Evolutionary conservation across 2,888 invertebrate genomes (phyloP).

Genomic region (Hedya salicella): DNA sequence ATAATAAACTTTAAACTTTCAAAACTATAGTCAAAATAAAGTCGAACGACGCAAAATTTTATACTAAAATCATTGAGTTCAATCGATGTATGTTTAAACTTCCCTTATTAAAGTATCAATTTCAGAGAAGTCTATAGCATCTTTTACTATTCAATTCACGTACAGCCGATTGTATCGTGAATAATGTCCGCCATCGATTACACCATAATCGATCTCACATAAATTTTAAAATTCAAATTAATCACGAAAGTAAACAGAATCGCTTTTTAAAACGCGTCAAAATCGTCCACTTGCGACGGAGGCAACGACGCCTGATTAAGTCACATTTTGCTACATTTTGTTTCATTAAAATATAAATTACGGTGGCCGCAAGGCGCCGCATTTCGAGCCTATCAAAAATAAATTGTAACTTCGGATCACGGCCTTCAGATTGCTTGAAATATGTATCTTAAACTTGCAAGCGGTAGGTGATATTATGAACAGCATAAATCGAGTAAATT

Average conservation of each 20-base stretch:
- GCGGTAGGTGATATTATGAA: neutral
- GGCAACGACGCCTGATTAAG: constrained; percentile 60
- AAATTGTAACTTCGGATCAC: neutral
- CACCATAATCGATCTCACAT: constrained; percentile 48
- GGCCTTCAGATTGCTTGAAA: neutral
- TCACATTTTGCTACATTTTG: constrained; percentile 53
- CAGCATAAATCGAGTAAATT: neutral
- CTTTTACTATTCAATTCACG: constrained; percentile 37
- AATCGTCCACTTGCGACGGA: constrained; percentile 57
- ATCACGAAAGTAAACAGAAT: constrained; percentile 63
- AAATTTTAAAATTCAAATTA: constrained; percentile 65
- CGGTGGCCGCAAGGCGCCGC: constrained; percentile 45
- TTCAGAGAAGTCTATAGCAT: neutral
- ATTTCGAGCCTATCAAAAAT: constrained; percentile 30
- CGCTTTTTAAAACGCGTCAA: constrained; percentile 54
- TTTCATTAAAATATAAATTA: constrained; percentile 57
- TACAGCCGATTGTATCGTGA: constrained; percentile 33
- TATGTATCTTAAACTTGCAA: neutral
- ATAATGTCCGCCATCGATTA: constrained; percentile 36
- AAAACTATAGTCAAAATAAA: too few relatives aligned
- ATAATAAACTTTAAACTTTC: too few relatives aligned
- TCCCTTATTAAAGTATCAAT: constrained; percentile 6
- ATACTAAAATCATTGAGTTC: too few relatives aligned
- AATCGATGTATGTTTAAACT: neutral
- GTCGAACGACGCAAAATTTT: too few relatives aligned